Evolutionary conservation across 2,797 vertebrate genomes (phyloP), one percentile per base, ranked within the genome.

Genomic region (Thamnophis elegans): DNA sequence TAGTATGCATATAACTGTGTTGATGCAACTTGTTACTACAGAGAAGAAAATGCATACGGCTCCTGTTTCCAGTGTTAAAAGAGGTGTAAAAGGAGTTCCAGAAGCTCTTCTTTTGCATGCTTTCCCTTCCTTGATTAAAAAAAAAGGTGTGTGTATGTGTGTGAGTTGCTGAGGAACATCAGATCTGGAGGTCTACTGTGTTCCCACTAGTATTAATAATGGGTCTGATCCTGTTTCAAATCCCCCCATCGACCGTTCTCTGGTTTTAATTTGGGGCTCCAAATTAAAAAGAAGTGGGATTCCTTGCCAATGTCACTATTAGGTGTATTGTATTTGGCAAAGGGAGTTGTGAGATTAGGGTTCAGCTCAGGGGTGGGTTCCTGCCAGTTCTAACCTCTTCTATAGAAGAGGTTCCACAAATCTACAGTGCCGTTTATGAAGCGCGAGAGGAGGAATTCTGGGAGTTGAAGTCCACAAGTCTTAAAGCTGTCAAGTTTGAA

Each of bases 311-410:
- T 22, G 18, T 42, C 36, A 22, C 73, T 9, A 42, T 78, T 42
- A 78, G 73, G 36, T 8, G 0, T 22, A 42, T 42, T 42, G 73
- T 18, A 42, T 78, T 42, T 78, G 73, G 73, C 73, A 78, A 78
- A 73, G 36, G 42, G 20, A 42, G 3, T 92, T 58, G 26, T 94
- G 89, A 91, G 92, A 94, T 0, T 10, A n/a, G 95, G 95, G 92
- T 90, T 93, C 94, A 65, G 9, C 89, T 28, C 42, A 42, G 42
- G 42, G 42, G 42, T 42, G 42, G 42, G 42, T 42, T 4, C 42
- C 42, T 42, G 42, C 42, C 42, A 42, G 42, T 42, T 42, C 42
- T 4, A 42, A 42, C 42, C 42, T 42, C 42, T 42, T 42, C 42
- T 42, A 42, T 42, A 42, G 42, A 42, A 42, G 42, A 42, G 42